Conservation (phyloP, 2,113 vertebrate species). For the Callionymus lyra region DNA sequence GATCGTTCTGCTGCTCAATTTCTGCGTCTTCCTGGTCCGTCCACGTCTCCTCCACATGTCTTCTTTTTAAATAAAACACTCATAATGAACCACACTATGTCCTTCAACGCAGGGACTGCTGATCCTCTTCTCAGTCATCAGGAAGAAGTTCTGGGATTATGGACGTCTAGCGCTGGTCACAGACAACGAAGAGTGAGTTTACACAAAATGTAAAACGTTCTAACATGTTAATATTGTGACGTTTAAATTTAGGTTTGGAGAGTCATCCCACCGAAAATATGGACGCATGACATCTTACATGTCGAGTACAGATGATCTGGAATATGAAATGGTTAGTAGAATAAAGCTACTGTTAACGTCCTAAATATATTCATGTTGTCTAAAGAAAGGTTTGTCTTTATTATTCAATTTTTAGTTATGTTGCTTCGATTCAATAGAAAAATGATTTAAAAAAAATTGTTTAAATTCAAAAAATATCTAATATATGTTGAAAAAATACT, state of each 20-base stretch:
- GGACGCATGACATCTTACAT: constrained; percentile 38
- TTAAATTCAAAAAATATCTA: not conserved
- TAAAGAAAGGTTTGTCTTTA: no score
- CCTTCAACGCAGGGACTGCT: constrained; percentile 69
- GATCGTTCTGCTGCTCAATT: constrained; percentile 79
- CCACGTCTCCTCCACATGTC: not conserved
- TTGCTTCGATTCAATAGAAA: no score
- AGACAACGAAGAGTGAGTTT: constrained; percentile 73
- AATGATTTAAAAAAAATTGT: not conserved
- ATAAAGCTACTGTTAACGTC: not conserved
- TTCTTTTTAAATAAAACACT: no score
- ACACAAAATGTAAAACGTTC: not conserved
- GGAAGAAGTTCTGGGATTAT: constrained; percentile 87
- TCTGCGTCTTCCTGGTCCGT: constrained; percentile 72
- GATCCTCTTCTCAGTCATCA: constrained; percentile 75
- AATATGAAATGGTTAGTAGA: constrained; percentile 54
- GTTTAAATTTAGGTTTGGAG: constrained; percentile 36
- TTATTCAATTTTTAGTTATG: no score
- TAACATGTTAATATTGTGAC: not conserved
- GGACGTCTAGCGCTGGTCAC: constrained; percentile 85
- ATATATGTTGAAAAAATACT: no score
- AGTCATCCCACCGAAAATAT: constrained; percentile 36
- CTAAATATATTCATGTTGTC: no score
- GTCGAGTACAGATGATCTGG: constrained; percentile 43
- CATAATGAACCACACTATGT: not conserved